These are phyloP conservation scores for Drosophila tanythrix DNA, from an alignment of 2,888 invertebrate genomes.

Conservation along the genomic window DNA sequence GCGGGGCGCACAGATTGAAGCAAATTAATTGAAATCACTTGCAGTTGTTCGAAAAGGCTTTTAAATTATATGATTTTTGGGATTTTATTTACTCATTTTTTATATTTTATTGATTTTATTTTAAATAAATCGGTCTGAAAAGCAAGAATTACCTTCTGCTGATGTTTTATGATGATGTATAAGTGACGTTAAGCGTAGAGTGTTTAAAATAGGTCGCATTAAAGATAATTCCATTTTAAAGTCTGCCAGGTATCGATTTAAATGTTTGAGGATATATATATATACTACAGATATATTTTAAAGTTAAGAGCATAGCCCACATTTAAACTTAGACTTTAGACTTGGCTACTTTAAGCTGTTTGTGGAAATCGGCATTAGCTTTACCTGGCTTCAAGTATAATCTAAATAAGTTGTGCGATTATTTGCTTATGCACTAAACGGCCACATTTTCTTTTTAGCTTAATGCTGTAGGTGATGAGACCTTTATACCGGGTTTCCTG, in stretches of 20 bases:
- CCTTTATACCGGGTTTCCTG: constrained; percentile 19
- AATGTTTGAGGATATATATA: not conserved
- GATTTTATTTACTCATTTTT: not conserved
- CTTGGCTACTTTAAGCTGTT: not conserved
- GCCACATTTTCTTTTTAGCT: constrained; percentile 22
- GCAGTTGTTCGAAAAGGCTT: not conserved
- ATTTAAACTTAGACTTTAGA: not conserved
- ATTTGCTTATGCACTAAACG: constrained; percentile 8
- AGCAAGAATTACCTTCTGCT: not conserved
- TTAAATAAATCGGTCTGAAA: not conserved
- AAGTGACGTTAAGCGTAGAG: not conserved
- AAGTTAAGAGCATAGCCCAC: not conserved
- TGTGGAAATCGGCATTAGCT: not conserved
- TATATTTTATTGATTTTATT: not conserved
- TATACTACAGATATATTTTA: not conserved
- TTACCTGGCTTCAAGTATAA: constrained; percentile 3
- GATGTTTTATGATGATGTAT: not conserved
- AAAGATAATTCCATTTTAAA: not conserved
- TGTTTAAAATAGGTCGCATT: not conserved
- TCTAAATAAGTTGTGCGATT: constrained; percentile 39
- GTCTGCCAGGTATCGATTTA: not conserved
- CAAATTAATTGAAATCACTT: constrained; percentile 7
- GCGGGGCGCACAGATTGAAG: not conserved
- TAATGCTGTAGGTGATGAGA: constrained; percentile 20
- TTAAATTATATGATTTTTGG: not conserved